A percentile compares a stretch with the other conserved stretches of the same genome.
Evolutionary conservation across 2,113 vertebrate species (phyloP).

Genomic region (Bubo bubo): DNA sequence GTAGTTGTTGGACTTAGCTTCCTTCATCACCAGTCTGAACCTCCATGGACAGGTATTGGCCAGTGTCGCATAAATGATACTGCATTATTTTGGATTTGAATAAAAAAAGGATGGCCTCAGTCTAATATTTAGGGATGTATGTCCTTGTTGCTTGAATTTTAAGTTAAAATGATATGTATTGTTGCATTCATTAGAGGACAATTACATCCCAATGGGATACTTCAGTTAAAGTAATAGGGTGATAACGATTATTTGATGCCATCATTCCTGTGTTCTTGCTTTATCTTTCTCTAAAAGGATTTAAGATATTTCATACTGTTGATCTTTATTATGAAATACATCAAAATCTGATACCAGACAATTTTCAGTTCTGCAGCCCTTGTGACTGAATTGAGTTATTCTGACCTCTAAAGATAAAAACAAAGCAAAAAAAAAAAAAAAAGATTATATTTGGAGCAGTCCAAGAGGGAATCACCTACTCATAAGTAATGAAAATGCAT

Average conservation of each 20-base stretch:
- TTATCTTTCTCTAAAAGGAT: not conserved
- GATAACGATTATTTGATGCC: not conserved
- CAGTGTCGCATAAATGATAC: not conserved
- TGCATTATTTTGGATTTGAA: not conserved
- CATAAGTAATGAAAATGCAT: not conserved
- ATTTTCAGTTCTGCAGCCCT: not conserved
- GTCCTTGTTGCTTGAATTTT: not conserved
- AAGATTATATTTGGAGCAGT: not conserved
- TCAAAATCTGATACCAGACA: not conserved
- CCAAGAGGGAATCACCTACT: not conserved
- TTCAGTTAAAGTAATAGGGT: not conserved
- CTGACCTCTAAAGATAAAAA: not conserved
- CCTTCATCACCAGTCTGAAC: not conserved
- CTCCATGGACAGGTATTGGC: not conserved
- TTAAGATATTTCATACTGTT: not conserved
- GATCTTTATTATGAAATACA: not conserved
- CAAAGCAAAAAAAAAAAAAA: fast-evolving
- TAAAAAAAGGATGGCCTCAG: not conserved
- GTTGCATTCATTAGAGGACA: not conserved
- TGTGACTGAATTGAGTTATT: not conserved
- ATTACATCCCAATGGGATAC: not conserved
- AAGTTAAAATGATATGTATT: not conserved
- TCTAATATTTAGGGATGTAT: not conserved
- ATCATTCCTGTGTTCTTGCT: not conserved
- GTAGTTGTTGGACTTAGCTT: not conserved